A percentile compares a stretch with the other conserved stretches of the same genome.
phyloP scores from a whole-genome alignment of 2,888 invertebrate species.

The Heliconius aoede region DNA sequence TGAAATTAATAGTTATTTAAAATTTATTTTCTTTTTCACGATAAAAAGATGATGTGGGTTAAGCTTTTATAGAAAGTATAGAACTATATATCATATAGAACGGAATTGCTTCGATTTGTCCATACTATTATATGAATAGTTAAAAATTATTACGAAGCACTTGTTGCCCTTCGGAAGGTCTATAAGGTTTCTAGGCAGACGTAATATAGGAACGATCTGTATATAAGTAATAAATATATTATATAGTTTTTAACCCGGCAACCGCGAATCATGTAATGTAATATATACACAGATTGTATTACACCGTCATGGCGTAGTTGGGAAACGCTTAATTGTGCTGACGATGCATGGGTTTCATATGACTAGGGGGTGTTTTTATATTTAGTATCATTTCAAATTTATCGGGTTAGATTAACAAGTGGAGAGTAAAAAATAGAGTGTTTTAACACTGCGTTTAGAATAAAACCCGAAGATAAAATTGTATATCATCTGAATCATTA shows the following conservation, averaged over 20 bases:
- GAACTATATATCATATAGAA: no score
- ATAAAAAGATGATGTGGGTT: not conserved
- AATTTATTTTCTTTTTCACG: no score
- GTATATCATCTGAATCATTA: no score
- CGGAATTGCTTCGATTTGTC: no score
- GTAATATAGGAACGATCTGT: not conserved
- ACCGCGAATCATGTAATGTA: conserved; percentile 1
- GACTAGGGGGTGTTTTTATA: not conserved
- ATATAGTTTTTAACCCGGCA: not conserved
- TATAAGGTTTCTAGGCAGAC: not conserved
- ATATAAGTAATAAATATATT: not conserved
- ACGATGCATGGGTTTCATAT: not conserved
- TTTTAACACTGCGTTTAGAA: no score
- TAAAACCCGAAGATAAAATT: no score
- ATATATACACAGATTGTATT: not conserved
- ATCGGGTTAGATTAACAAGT: no score
- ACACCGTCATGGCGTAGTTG: not conserved
- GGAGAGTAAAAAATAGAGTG: no score
- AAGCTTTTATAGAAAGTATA: not conserved
- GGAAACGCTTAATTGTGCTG: accelerated
- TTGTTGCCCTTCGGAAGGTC: not conserved
- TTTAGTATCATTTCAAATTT: not conserved
- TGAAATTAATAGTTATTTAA: not conserved
- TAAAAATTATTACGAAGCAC: no score
- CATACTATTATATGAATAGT: no score